Evolutionary conservation across 2,888 invertebrate genomes (phyloP).

Genomic region (Lissocephala sabroskyi): DNA sequence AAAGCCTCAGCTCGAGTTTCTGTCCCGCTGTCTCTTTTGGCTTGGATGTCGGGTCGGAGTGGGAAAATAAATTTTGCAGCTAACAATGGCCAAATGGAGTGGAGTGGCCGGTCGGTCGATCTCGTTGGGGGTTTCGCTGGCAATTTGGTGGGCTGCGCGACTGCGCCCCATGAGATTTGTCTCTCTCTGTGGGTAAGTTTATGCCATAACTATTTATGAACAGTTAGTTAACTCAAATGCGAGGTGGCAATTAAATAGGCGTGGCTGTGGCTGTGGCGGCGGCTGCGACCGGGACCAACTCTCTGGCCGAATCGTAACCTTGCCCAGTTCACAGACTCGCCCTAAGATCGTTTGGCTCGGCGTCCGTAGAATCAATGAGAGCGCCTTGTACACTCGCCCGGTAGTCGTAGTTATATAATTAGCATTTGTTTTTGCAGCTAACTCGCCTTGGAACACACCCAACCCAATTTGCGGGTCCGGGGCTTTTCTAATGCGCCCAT

Average conservation of each 20-base stretch:
- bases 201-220: constrained; percentile 67
- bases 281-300: constrained; percentile 15
- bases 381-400: background rate
- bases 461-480: constrained; percentile 24
- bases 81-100: constrained; percentile 24
- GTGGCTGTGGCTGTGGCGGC: constrained; percentile 32
- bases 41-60: constrained; percentile 40
- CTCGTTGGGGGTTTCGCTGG: constrained; percentile 14
- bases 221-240: constrained; percentile 64
- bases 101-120: constrained; percentile 5
- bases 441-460: constrained; percentile 45
- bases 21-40: too few species aligned
- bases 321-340: constrained; percentile 4
- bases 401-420: constrained; percentile 50
- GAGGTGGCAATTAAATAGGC: constrained; percentile 65
- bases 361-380: constrained; percentile 36
- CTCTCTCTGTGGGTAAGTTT: constrained; percentile 40
- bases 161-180: constrained; percentile 3
- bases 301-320: constrained; percentile 47
- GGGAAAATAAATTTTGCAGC: constrained; percentile 58
- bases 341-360: background rate
- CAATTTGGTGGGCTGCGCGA: constrained; percentile 59
- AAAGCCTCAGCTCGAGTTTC: constrained; percentile 1
- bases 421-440: constrained; percentile 49
- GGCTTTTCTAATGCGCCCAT: constrained; percentile 8